These are phyloP conservation scores for Leptinotarsa tumamoca DNA, from an alignment of 2,888 invertebrate species.

Conservation along the genomic window DNA sequence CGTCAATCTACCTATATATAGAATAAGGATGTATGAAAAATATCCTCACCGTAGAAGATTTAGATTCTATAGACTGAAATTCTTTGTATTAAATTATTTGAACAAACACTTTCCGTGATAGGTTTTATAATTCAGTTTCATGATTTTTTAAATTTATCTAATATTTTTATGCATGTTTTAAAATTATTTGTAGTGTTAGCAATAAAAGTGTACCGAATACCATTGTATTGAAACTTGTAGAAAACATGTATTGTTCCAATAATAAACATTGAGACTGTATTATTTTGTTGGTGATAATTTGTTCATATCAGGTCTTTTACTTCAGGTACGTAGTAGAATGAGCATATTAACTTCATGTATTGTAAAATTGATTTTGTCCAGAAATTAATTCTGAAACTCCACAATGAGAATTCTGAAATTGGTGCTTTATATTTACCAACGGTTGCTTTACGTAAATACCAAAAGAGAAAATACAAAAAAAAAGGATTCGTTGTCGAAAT, in stretches of 20 bases:
- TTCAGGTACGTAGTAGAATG: no score
- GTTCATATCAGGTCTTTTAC: no score
- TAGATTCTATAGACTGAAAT: slow-evolving; percentile 5
- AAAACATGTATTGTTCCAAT: neutral
- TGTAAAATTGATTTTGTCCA: no score
- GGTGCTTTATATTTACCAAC: no score
- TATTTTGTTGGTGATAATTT: neutral
- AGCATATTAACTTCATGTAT: no score
- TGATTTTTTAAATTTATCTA: neutral
- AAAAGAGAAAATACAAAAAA: no score
- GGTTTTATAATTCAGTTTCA: neutral
- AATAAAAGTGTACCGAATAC: neutral
- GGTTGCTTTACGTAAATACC: no score
- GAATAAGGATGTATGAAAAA: neutral
- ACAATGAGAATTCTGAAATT: no score
- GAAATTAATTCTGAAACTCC: no score
- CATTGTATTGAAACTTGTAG: neutral
- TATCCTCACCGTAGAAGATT: neutral
- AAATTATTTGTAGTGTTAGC: neutral
- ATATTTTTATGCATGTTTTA: neutral
- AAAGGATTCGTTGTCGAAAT: no score
- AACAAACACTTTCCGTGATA: neutral
- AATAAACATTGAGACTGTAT: neutral
- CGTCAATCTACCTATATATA: neutral
- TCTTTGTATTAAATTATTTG: slow-evolving; percentile 5